These are phyloP conservation scores for Galerucella pusilla DNA, from an alignment of 2,888 invertebrate species.

Conservation along the genomic window DNA sequence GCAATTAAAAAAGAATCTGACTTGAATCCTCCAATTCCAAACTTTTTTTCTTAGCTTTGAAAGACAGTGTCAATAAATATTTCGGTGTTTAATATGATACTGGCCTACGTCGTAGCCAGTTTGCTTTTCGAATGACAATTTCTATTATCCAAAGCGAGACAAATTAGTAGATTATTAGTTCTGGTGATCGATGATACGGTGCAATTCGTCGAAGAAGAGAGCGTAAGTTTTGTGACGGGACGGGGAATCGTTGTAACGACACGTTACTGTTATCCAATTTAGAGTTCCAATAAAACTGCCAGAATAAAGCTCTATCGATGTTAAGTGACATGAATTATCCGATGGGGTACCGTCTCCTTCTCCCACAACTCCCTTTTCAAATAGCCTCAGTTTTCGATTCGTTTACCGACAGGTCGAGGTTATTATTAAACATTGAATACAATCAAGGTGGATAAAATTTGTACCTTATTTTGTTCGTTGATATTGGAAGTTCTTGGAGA, in stretches of 20 bases:
- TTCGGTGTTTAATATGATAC: slow-evolving; percentile 45
- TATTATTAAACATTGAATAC: neutral
- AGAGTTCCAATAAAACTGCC: slow-evolving; percentile 67
- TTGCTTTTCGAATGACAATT: slow-evolving; percentile 61
- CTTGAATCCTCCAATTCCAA: too few species aligned
- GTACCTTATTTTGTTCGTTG: too few species aligned
- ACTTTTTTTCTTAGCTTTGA: too few species aligned
- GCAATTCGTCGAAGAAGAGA: slow-evolving; percentile 56
- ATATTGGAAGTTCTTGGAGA: too few species aligned
- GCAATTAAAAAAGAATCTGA: too few species aligned
- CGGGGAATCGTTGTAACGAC: slow-evolving; percentile 52
- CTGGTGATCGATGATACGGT: slow-evolving; percentile 65
- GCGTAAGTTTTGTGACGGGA: slow-evolving; percentile 33
- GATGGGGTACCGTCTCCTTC: slow-evolving; percentile 35
- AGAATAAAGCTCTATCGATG: slow-evolving; percentile 66
- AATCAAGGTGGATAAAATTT: neutral
- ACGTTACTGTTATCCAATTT: slow-evolving; percentile 65
- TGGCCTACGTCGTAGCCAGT: slow-evolving; percentile 37
- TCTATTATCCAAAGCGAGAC: slow-evolving; percentile 63
- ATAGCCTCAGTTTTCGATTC: slow-evolving; percentile 13
- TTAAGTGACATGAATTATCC: slow-evolving; percentile 68
- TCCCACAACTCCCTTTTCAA: slow-evolving; percentile 6
- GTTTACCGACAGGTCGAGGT: slow-evolving; percentile 23
- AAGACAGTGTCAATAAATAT: too few species aligned
- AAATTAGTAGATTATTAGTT: slow-evolving; percentile 67